Percentiles rank a stretch among this genome's conserved stretches.
Conservation (phyloP, 2,113 vertebrate genomes). For the Sapajus apella region DNA sequence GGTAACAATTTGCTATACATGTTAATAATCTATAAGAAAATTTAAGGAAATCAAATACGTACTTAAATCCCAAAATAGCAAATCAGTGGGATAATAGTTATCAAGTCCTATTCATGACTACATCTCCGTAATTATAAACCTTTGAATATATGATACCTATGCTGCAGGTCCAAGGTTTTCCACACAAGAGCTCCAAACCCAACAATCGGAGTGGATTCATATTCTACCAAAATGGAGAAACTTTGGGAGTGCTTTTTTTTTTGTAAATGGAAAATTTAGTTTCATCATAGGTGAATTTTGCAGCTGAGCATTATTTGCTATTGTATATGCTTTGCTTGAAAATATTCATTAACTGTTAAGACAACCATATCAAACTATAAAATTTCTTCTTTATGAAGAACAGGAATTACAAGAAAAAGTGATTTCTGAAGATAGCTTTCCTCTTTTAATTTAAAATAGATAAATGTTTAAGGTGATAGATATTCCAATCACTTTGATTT, state of each 20-base stretch:
- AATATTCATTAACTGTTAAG: constrained; percentile 29
- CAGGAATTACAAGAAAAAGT: not conserved
- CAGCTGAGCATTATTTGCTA: not conserved
- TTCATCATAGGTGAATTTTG: constrained; percentile 13
- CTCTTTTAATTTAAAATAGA: not conserved
- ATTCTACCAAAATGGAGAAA: constrained; percentile 40
- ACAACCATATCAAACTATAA: not conserved
- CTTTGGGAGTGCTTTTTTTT: not conserved
- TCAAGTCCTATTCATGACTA: not conserved
- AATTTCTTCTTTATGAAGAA: constrained; percentile 33
- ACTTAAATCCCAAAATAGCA: constrained; percentile 10
- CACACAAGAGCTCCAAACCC: not conserved
- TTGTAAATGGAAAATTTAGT: not conserved
- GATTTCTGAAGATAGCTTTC: not conserved
- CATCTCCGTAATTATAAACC: not conserved
- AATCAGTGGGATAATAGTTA: not conserved
- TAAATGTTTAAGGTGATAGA: not conserved
- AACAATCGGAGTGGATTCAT: not conserved
- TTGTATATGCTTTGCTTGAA: not conserved
- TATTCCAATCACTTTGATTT: not conserved
- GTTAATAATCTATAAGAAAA: not conserved
- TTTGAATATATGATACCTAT: not conserved
- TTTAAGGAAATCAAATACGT: not conserved
- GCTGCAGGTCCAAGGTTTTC: not conserved
- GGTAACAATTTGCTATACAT: not conserved